phyloP scores from a whole-genome alignment of 2,888 invertebrate species.

The Aleiodes leptofemur region DNA sequence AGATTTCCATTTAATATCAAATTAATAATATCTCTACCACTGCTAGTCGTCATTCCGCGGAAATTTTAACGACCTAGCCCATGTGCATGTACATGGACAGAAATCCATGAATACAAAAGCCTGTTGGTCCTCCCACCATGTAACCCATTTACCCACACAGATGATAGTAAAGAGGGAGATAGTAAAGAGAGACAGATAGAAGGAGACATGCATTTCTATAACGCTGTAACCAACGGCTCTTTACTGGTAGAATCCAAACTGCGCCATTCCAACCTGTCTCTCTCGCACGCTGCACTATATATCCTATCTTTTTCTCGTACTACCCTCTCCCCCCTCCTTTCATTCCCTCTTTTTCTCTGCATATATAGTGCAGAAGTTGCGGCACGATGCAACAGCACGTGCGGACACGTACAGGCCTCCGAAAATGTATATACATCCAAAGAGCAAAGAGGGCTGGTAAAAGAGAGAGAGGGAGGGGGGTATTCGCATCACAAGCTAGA shows the following conservation, averaged over 20 bases:
- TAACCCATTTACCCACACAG: not conserved
- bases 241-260: conserved; percentile 37
- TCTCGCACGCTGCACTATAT: conserved; percentile 19
- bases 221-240: conserved; percentile 30
- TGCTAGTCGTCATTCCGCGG: conserved; percentile 10
- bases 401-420: conserved; percentile 4
- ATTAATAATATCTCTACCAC: conserved; percentile 31
- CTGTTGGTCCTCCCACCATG: conserved; percentile 13
- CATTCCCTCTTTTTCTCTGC: conserved; percentile 2
- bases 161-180: not conserved
- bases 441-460: not conserved
- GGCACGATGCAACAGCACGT: conserved; percentile 21
- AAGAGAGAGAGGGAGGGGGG: not conserved
- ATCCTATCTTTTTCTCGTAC: conserved; percentile 38
- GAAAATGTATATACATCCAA: not conserved
- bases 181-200: not conserved
- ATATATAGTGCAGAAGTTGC: not conserved
- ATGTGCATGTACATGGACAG: conserved; percentile 18
- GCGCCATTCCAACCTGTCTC: conserved; percentile 43
- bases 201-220: not conserved
- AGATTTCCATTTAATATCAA: conserved; percentile 32
- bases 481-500: conserved; percentile 26
- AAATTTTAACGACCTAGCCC: conserved; percentile 8
- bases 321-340: conserved; percentile 23
- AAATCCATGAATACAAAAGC: conserved; percentile 25